Conservation (phyloP, 23 tunicate genomes). For the Corella eumyota region DNA sequence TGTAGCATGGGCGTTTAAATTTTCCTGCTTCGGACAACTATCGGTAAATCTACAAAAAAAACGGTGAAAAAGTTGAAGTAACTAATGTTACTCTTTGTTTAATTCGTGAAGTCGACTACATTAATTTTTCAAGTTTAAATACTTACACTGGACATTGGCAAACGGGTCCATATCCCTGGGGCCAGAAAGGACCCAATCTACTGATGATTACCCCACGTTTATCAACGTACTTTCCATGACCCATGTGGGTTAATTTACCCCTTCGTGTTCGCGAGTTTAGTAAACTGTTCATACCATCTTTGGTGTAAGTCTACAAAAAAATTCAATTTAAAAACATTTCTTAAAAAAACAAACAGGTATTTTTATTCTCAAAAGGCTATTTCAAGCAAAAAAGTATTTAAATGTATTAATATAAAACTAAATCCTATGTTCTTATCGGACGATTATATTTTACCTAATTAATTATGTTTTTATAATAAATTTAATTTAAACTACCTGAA, state of each 20-base stretch:
- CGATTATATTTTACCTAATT: not conserved
- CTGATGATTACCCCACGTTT: conserved; percentile 78
- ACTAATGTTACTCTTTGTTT: no score
- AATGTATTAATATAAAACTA: no score
- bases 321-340: no score
- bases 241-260: conserved; percentile 49
- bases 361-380: no score
- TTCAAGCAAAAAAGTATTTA: no score
- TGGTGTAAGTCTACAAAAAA: conserved; percentile 71
- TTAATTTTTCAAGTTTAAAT: no score
- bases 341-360: no score
- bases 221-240: conserved; percentile 69
- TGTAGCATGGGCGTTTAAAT: no score
- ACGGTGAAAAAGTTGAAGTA: not conserved
- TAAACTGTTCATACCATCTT: conserved; percentile 71
- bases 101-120: no score
- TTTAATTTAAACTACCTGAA: conserved; percentile 40
- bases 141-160: conserved; percentile 82
- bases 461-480: not conserved
- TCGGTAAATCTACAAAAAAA: not conserved
- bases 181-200: conserved; percentile 90
- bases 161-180: conserved; percentile 86
- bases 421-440: no score
- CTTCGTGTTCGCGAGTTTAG: conserved; percentile 63
- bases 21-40: not conserved